These are phyloP conservation scores for Aethina tumida DNA, from an alignment of 1,140 invertebrate genomes.

Conservation along the genomic window DNA sequence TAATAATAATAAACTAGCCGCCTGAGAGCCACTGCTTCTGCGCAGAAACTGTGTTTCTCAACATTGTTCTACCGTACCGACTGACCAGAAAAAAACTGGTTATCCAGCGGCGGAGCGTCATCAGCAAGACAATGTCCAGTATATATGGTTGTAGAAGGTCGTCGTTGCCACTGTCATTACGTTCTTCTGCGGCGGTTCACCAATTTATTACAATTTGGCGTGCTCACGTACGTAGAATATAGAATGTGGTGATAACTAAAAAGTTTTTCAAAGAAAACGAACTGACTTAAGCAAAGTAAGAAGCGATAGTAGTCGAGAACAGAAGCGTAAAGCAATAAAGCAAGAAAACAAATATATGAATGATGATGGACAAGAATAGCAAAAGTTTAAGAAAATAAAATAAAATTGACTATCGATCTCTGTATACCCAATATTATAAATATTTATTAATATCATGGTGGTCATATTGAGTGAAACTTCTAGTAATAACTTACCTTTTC, in stretches of 20 bases:
- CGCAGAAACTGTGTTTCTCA: too few species aligned
- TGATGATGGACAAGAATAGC: too few species aligned
- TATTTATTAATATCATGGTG: not conserved
- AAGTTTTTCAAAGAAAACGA: not conserved
- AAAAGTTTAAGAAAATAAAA: too few species aligned
- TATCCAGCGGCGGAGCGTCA: slow-evolving; percentile 58
- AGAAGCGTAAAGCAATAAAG: slow-evolving; percentile 1
- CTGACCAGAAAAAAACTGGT: slow-evolving; percentile 59
- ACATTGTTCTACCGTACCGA: slow-evolving; percentile 10
- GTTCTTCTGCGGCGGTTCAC: slow-evolving; percentile 57
- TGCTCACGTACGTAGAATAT: slow-evolving; percentile 56
- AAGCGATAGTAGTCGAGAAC: too few species aligned
- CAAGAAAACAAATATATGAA: not conserved
- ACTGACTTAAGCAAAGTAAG: too few species aligned
- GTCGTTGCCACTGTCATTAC: slow-evolving; percentile 59
- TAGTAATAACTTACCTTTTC: slow-evolving; percentile 82
- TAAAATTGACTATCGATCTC: too few species aligned
- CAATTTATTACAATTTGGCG: slow-evolving; percentile 56
- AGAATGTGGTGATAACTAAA: slow-evolving; percentile 57
- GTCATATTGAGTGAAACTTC: slow-evolving; percentile 1
- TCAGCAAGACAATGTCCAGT: slow-evolving; percentile 64
- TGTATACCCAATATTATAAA: not conserved
- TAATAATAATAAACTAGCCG: slow-evolving; percentile 7
- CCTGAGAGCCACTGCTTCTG: too few species aligned
- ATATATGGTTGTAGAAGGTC: slow-evolving; percentile 78